Evolutionary conservation across 2,113 vertebrate species (phyloP).

Genomic region (Myotis brandtii): DNA sequence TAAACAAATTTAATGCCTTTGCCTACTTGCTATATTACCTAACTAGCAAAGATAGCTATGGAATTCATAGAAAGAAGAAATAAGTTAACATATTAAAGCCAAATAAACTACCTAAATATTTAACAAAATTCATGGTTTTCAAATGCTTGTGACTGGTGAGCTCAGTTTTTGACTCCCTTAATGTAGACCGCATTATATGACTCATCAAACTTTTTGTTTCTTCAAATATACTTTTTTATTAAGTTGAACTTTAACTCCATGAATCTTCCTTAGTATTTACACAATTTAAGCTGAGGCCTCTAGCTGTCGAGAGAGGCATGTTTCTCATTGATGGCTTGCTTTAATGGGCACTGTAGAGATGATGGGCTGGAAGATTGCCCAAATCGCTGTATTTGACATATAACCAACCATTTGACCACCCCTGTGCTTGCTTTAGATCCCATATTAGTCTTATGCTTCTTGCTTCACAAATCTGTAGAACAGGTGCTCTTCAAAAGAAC

Average conservation of each 20-base stretch:
- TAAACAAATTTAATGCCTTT: neutral
- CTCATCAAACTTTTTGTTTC: neutral
- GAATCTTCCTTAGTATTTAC: neutral
- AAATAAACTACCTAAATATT: neutral
- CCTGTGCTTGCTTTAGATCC: slow-evolving; percentile 61
- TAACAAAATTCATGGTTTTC: neutral
- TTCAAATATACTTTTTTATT: neutral
- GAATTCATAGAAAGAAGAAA: neutral
- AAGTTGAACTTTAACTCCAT: neutral
- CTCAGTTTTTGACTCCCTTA: neutral
- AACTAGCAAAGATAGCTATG: neutral
- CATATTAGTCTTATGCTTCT: slow-evolving; percentile 52
- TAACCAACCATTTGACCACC: slow-evolving; percentile 60
- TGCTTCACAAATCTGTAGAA: slow-evolving; percentile 65
- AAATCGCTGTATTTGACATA: neutral
- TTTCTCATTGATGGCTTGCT: neutral
- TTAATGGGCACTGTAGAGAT: neutral
- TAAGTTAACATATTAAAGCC: neutral
- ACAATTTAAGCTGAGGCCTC: neutral
- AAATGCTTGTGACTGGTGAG: neutral
- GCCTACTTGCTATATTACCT: neutral
- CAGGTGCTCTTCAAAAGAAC: slow-evolving; percentile 76
- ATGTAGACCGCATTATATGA: neutral
- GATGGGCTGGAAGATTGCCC: slow-evolving; percentile 34
- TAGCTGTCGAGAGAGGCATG: neutral